phyloP scores from a whole-genome alignment of 1,140 invertebrate genomes.

The Adoxophyes honmai region DNA sequence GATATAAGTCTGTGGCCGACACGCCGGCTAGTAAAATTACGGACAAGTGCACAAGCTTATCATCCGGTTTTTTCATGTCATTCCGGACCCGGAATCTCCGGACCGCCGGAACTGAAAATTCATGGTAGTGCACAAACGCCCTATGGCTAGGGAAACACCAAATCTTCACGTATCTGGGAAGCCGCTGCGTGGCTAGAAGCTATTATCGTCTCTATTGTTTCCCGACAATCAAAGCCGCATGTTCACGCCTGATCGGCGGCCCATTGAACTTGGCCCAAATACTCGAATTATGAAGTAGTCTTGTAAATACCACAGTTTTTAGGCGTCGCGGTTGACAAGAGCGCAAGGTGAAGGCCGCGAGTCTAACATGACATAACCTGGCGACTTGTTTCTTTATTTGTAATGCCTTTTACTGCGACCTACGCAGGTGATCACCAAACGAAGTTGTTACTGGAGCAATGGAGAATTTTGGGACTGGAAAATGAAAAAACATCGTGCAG shows the following conservation, averaged over 20 bases:
- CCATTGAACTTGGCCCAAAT: slow-evolving; percentile 60
- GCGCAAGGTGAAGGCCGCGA: slow-evolving; percentile 52
- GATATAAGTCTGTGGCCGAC: too few relatives aligned
- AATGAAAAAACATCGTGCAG: too few relatives aligned
- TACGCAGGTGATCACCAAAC: too few relatives aligned
- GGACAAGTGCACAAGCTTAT: too few relatives aligned
- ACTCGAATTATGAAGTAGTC: slow-evolving; percentile 12
- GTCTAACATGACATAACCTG: slow-evolving; percentile 4
- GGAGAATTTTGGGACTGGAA: too few relatives aligned
- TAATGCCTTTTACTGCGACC: background rate
- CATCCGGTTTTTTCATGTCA: too few relatives aligned
- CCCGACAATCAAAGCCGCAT: background rate
- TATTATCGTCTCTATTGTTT: background rate
- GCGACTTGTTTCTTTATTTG: background rate
- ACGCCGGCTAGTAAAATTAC: too few relatives aligned
- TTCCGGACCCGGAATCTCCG: too few relatives aligned
- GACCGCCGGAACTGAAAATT: too few relatives aligned
- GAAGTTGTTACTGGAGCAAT: too few relatives aligned
- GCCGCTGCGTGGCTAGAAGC: background rate
- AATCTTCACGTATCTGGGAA: background rate
- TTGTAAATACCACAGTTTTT: slow-evolving; percentile 49
- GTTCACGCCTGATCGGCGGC: slow-evolving; percentile 20
- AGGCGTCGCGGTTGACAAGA: slow-evolving; percentile 38
- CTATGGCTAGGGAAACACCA: too few relatives aligned
- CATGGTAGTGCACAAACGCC: too few relatives aligned